Percentiles rank a stretch among this genome's conserved stretches.
Conservation (phyloP, 1,140 invertebrate species). For the Drosophila kepulauana region DNA sequence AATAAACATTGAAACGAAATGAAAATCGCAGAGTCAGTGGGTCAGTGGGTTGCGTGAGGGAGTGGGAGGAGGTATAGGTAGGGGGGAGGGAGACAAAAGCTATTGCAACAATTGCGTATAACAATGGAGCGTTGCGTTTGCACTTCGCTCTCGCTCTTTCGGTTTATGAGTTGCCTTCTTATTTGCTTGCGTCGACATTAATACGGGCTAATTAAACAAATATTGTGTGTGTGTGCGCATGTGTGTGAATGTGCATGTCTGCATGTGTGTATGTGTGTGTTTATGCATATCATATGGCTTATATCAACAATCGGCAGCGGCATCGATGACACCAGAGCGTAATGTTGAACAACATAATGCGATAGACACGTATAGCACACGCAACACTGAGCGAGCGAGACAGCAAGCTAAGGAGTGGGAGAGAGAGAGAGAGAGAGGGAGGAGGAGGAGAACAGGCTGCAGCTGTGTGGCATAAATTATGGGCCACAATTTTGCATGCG, state of each 20-base stretch:
- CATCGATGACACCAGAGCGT: slow-evolving; percentile 63
- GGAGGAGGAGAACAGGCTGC: background rate
- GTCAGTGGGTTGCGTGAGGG: slow-evolving; percentile 33
- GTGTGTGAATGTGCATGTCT: background rate
- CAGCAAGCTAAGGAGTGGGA: slow-evolving; percentile 29
- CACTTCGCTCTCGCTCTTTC: slow-evolving; percentile 3
- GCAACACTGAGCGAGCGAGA: slow-evolving; percentile 23
- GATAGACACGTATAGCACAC: slow-evolving; percentile 36
- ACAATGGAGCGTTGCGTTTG: slow-evolving; percentile 29
- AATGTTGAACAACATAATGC: slow-evolving; percentile 72
- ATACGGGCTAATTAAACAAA: slow-evolving; percentile 82
- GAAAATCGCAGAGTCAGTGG: slow-evolving; percentile 41
- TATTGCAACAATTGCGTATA: slow-evolving; percentile 38
- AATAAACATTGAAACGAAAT: slow-evolving; percentile 58
- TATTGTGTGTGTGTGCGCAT: slow-evolving; percentile 36
- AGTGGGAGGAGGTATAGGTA: background rate
- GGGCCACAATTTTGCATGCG: slow-evolving; percentile 63
- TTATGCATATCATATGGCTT: slow-evolving; percentile 57
- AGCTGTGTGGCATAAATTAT: slow-evolving; percentile 69
- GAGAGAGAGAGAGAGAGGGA: slow-evolving; percentile 5
- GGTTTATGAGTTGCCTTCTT: slow-evolving; percentile 68
- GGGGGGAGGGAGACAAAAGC: background rate
- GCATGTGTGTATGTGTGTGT: slow-evolving; percentile 16
- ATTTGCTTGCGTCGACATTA: slow-evolving; percentile 75
- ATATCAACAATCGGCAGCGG: slow-evolving; percentile 55